Evolutionary conservation across 2,113 vertebrate genomes (phyloP).

Genomic region (Antidorcas marsupialis): DNA sequence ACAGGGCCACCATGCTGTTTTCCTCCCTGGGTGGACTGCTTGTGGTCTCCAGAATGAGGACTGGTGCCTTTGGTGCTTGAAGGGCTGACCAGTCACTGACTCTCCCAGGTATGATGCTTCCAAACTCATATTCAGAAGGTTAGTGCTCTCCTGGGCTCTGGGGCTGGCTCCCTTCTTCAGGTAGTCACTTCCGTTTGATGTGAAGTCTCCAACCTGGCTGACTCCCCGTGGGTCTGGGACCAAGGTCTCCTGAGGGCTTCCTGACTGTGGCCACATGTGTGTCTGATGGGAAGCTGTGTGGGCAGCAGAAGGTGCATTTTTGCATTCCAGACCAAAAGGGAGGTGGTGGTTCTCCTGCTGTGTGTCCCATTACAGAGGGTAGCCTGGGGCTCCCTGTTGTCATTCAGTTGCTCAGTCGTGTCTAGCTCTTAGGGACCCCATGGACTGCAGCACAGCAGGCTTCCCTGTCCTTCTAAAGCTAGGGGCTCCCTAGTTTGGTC

Average conservation of each 20-base stretch:
- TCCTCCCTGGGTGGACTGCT: neutral
- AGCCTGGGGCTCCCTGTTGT: neutral
- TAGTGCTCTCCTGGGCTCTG: neutral
- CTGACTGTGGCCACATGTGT: no score
- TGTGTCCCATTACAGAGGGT: fast-evolving
- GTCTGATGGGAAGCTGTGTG: neutral
- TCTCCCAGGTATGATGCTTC: neutral
- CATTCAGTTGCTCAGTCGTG: neutral
- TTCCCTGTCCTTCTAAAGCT: neutral
- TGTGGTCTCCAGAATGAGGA: neutral
- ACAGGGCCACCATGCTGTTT: neutral
- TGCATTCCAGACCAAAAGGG: neutral
- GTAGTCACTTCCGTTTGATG: neutral
- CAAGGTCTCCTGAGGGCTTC: neutral
- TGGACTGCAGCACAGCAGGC: neutral
- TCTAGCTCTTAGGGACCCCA: neutral
- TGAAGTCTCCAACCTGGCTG: neutral
- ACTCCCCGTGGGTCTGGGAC: fast-evolving
- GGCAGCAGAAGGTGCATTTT: neutral
- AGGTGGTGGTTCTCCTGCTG: neutral
- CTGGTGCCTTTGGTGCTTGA: neutral
- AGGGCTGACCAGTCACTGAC: neutral
- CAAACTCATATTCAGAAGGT: neutral
- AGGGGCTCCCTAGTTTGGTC: neutral
- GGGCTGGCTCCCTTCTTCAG: neutral